Evolutionary conservation across 2,113 vertebrate species (phyloP).

Genomic region (Chiloscyllium plagiosum): DNA sequence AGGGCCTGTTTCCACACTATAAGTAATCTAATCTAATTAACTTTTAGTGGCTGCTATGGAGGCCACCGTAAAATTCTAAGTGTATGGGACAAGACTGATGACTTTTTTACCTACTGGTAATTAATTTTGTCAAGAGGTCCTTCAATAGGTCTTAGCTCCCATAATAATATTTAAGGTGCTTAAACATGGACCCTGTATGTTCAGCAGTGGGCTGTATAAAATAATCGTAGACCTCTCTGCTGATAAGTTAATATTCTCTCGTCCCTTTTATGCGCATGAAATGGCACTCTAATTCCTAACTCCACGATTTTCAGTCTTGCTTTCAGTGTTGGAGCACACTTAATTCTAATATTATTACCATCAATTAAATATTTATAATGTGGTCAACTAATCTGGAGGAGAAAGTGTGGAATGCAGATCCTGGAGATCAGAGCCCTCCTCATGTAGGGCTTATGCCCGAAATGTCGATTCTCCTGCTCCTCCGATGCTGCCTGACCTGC

Average conservation of each 20-base stretch:
- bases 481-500: too few species aligned
- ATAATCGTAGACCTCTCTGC: not conserved
- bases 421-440: too few species aligned
- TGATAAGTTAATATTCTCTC: not conserved
- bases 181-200: not conserved
- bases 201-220: not conserved
- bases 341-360: not conserved
- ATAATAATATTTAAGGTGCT: not conserved
- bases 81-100: not conserved
- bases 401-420: too few species aligned
- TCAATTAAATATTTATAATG: not conserved
- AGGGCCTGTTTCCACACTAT: too few species aligned
- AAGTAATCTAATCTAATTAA: not conserved
- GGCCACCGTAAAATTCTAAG: not conserved
- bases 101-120: not conserved
- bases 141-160: not conserved
- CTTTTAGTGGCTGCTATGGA: not conserved
- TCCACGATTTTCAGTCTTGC: not conserved
- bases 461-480: too few species aligned
- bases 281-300: not conserved
- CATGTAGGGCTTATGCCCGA: too few species aligned
- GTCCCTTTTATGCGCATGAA: not conserved
- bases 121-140: not conserved
- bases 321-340: not conserved
- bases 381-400: not conserved